Evolutionary conservation across 1,140 invertebrate genomes (phyloP).

Genomic region (Lucilia sericata): DNA sequence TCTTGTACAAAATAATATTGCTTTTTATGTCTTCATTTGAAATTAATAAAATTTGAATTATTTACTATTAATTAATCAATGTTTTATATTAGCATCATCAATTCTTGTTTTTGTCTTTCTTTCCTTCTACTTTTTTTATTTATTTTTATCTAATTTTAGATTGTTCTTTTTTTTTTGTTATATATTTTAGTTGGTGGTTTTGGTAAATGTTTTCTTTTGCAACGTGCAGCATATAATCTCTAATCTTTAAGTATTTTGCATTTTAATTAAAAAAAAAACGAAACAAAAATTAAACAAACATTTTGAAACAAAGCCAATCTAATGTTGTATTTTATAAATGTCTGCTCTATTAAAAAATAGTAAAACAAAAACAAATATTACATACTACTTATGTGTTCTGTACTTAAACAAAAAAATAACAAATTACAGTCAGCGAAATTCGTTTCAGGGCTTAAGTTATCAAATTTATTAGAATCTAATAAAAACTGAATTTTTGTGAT

Average conservation of each 20-base stretch:
- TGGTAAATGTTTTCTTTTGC: slow-evolving; percentile 45
- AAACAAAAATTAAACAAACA: slow-evolving; percentile 35
- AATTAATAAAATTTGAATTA: not conserved
- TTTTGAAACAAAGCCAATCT: slow-evolving; percentile 35
- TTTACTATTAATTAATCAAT: slow-evolving; percentile 20
- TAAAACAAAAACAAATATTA: not conserved
- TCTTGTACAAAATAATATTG: slow-evolving; percentile 37
- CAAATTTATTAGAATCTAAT: too few species aligned
- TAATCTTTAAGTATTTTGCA: slow-evolving; percentile 40
- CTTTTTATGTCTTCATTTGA: slow-evolving; percentile 17
- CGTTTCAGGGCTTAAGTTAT: not conserved
- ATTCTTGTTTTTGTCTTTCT: slow-evolving; percentile 16
- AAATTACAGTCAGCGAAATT: not conserved
- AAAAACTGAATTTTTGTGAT: too few species aligned
- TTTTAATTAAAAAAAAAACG: slow-evolving; percentile 20
- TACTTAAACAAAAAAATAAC: not conserved
- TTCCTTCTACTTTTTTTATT: slow-evolving; percentile 34
- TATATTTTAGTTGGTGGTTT: slow-evolving; percentile 46
- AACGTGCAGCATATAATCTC: slow-evolving; percentile 37
- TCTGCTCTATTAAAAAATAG: slow-evolving; percentile 14
- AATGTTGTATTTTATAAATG: slow-evolving; percentile 37
- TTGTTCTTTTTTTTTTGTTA: slow-evolving; percentile 38
- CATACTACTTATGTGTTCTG: slow-evolving; percentile 18
- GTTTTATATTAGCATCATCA: slow-evolving; percentile 36
- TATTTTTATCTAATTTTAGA: slow-evolving; percentile 45